Evolutionary conservation across 2,888 invertebrate species (phyloP), one percentile per base, ranked within the genome.

Genomic region (Nineta flava): DNA sequence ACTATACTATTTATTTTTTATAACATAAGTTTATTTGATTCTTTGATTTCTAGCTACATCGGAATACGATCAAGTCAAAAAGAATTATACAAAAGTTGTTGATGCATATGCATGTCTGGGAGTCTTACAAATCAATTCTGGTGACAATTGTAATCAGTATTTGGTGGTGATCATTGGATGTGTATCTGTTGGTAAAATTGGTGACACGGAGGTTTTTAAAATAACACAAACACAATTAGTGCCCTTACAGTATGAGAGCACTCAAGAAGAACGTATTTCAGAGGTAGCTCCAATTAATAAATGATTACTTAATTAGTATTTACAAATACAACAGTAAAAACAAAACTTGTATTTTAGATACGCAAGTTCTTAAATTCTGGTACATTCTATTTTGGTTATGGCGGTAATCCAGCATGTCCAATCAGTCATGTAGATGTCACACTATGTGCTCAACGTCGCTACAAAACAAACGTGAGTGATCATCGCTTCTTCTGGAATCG

Each of bases 401-500:
- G 61, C 19, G 58, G 59, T n/a, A 51, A 55, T 31, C 57, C 61
- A 9, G 32, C 13, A 34, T 68, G 65, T 58, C 66, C 67, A 48
- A 51, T 53, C n/a, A 46, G 50, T 9, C 74, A 81, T 46, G 81
- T 94, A 62, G 97, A 99, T 72, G 78, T 99, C 52, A 97, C 95
- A 12, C 70, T 96, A 50, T 95, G 94, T 67, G 88, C 92, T 48
- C 97, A 97, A 71, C 78, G 92, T 57, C 79, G 87, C 59, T 79
- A 81, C 56, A 84, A 83, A 63, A 86, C 86, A 9, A 76, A 73
- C 13, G 76, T 75, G 56, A 85, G 93, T 44, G 97, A 99, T 68
- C 92, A 94, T 62, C 77, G 96, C 62, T 99, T 99, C 67, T 97
- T 99, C 65, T 99, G 97, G 96, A 99, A 99, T 67, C 82, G 95